Percentiles rank a stretch among this genome's conserved stretches.
phyloP scores from a whole-genome alignment of 2,888 invertebrate species.

The Cantharis rufa region DNA sequence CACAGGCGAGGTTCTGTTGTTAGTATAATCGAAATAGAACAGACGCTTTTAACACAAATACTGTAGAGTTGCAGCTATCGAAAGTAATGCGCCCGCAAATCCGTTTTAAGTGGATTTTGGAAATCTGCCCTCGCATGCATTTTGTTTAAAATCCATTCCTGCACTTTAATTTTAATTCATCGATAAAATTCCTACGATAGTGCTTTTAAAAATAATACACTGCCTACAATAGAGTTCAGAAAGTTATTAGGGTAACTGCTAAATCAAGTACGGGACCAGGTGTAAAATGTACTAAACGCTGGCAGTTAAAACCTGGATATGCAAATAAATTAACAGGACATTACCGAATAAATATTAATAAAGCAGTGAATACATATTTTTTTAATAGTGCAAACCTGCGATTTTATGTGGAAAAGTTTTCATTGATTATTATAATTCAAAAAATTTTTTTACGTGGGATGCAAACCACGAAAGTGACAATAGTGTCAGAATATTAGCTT shows the following conservation, averaged over 20 bases:
- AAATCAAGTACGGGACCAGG: not conserved
- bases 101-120: not conserved
- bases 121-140: not conserved
- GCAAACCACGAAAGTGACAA: too few relatives aligned
- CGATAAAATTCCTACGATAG: not conserved
- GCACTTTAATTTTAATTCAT: not conserved
- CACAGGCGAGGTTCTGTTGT: not conserved
- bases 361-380: too few relatives aligned
- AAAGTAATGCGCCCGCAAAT: not conserved
- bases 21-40: not conserved
- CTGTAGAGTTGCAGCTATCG: not conserved
- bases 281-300: not conserved
- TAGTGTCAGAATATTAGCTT: too few relatives aligned
- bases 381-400: too few relatives aligned
- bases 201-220: not conserved
- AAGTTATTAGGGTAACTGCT: not conserved
- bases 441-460: too few relatives aligned
- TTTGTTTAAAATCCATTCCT: not conserved
- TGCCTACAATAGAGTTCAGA: not conserved
- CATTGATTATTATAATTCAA: too few relatives aligned
- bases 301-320: not conserved
- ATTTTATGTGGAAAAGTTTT: too few relatives aligned
- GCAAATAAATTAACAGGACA: not conserved
- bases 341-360: not conserved
- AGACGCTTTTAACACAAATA: not conserved